These are phyloP conservation scores for Cygnus olor DNA, from an alignment of 2,797 vertebrate species.

Conservation along the genomic window DNA sequence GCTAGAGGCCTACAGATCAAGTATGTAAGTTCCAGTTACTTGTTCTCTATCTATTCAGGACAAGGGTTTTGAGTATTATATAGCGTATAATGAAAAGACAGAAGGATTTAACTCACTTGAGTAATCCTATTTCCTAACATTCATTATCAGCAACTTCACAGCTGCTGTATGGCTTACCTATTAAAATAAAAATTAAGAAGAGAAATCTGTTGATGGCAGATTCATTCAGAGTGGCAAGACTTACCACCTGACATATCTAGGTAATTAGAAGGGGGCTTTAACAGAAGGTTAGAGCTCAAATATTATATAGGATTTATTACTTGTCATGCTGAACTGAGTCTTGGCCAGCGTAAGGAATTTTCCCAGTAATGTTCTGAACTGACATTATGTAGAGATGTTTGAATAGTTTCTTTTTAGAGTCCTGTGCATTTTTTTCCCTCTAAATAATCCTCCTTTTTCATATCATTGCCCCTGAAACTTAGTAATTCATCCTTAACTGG, in stretches of 20 bases:
- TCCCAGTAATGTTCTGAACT: background rate
- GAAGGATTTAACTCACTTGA: constrained; percentile 66
- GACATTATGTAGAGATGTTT: background rate
- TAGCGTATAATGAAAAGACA: constrained; percentile 11
- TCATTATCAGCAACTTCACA: constrained; percentile 68
- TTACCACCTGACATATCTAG: constrained; percentile 24
- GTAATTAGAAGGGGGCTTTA: constrained; percentile 27
- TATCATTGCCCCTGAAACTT: background rate
- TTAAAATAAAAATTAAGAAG: constrained; percentile 57
- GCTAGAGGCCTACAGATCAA: background rate
- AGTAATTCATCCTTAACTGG: background rate
- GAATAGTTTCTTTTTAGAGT: background rate
- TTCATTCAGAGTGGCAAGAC: constrained; percentile 43
- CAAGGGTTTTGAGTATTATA: background rate
- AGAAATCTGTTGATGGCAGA: constrained; percentile 59
- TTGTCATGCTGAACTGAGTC: constrained; percentile 8
- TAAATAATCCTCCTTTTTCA: background rate
- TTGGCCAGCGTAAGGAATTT: background rate
- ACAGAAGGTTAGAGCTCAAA: constrained; percentile 28
- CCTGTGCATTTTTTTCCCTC: background rate
- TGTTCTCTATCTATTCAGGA: constrained; percentile 19
- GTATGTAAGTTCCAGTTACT: constrained; percentile 8
- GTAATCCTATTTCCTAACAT: constrained; percentile 60
- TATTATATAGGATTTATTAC: constrained; percentile 14
- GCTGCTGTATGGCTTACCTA: constrained; percentile 47